Evolutionary conservation across 92 coral and sea anemone species (phyloP).

Genomic region (Paramuricea clavata): DNA sequence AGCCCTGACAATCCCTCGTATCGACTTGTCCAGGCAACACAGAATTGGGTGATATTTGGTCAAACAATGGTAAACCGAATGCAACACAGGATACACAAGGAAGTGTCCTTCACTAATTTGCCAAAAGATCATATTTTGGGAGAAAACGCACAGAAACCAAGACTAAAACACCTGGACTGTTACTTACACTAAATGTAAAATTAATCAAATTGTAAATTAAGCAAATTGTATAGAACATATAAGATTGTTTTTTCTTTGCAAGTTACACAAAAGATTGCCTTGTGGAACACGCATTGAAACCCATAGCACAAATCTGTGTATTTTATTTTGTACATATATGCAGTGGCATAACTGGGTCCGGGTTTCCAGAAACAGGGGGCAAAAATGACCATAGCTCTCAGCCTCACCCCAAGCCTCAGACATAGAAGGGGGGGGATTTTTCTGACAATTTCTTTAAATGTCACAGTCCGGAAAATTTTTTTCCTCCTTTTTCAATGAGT

Average conservation of each 20-base stretch:
- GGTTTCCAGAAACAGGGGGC: too few species aligned
- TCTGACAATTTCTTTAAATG: too few species aligned
- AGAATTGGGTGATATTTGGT: slow-evolving; percentile 7
- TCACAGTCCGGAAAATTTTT: too few species aligned
- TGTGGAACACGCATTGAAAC: background rate
- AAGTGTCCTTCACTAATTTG: background rate
- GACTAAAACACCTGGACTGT: slow-evolving; percentile 13
- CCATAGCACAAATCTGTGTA: background rate
- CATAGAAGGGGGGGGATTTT: too few species aligned
- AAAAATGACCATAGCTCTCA: too few species aligned
- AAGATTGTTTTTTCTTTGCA: background rate
- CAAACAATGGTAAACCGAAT: background rate
- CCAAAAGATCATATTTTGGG: slow-evolving; percentile 12
- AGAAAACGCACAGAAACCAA: background rate
- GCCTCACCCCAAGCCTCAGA: too few species aligned
- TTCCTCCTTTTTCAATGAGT: too few species aligned
- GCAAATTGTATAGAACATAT: background rate
- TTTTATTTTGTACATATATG: background rate
- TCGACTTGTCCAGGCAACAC: slow-evolving; percentile 6
- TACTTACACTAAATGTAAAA: background rate
- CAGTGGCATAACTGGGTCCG: too few species aligned
- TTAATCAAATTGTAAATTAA: background rate
- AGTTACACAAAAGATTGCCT: background rate
- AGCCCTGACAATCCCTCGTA: slow-evolving; percentile 13
- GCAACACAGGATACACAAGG: slow-evolving; percentile 10